Base-by-base conservation (phyloP, 2,888 invertebrate genomes). In the Diarsia mendica region DNA sequence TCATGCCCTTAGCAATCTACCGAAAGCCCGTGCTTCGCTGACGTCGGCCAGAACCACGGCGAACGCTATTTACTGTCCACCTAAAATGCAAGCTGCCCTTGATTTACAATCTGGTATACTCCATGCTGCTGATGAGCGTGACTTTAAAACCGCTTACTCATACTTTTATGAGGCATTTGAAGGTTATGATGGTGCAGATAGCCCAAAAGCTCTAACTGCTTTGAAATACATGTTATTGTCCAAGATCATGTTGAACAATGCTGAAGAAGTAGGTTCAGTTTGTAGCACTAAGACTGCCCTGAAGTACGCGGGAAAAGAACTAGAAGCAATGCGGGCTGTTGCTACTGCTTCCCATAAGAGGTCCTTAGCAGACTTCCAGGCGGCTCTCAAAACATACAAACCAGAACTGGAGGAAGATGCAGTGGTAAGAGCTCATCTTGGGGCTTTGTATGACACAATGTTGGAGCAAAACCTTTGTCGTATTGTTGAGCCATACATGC, bases 81-180 rank as follows among this genome's bases (percentile, higher is more conserved):
- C 99, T 0, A 99, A 99, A 96, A 98, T 99, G 97, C 99, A 99
- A 96, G 99, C 99, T 13, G 98, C 99, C 15, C 97, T 99, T 58
- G 99, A 99, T 95, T 97, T 99, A 85, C 99, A 99, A 93, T 99
- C 99, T 9, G 99, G 99, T 88, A 99, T 99, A 87, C 96, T 99
- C 75, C 99, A 99, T 96, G 99, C 99, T 15, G 99, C 99, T n/a
- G 99, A 99, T 93, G 99, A 99, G 94, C 98, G 99, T 89, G 99
- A 99, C 93, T 99, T 99, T 94, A 99, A 99, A 97, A 99, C 99
- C 76, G 99, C 99, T 65, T 99, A 99, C 96, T 99, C 99, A 74
- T 99, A 99, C 93, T 99, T 99, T 93, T 99, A 99, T 94, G 99
- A 99, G 97, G 99, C 99, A 20, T 99, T 99, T 94, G 99, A 99